phyloP scores from a whole-genome alignment of 2,888 invertebrate genomes.

The Callyntrura sp. region DNA sequence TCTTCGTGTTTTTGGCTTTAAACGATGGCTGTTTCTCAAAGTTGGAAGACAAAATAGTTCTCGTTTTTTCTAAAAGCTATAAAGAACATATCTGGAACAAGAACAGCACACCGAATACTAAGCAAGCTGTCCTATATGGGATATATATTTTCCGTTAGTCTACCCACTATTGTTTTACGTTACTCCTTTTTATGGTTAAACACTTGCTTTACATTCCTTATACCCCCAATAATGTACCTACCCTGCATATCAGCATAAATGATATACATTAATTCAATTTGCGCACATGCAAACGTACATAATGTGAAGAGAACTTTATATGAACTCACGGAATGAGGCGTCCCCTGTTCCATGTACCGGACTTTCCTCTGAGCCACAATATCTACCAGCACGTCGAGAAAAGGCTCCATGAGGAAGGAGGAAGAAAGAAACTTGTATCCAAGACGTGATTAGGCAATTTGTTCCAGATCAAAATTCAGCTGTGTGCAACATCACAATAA shows the following conservation, averaged over 20 bases:
- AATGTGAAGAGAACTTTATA: not conserved
- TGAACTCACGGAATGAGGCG: not conserved
- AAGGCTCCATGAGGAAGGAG: constrained; percentile 8
- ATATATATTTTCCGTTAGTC: not conserved
- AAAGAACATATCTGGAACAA: constrained; percentile 28
- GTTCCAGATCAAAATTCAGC: constrained; percentile 69
- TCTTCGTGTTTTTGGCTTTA: constrained; percentile 27
- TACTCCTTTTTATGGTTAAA: constrained; percentile 45
- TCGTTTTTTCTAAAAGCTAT: constrained; percentile 25
- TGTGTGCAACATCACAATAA: constrained; percentile 16
- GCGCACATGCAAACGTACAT: not conserved
- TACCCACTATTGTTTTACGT: constrained; percentile 32
- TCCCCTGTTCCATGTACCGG: not conserved
- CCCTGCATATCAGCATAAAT: not conserved
- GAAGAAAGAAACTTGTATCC: constrained; percentile 54
- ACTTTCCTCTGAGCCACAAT: constrained; percentile 43
- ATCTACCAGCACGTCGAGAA: constrained; percentile 7
- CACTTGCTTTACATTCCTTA: constrained; percentile 1
- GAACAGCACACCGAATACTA: not conserved
- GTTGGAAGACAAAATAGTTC: constrained; percentile 59
- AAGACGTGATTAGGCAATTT: constrained; percentile 73
- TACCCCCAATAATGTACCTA: not conserved
- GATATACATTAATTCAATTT: constrained; percentile 24
- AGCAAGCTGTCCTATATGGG: not conserved
- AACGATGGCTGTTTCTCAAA: constrained; percentile 63